Base-by-base conservation (phyloP, 2,797 vertebrate species). In the Epinephelus malabaricus region DNA sequence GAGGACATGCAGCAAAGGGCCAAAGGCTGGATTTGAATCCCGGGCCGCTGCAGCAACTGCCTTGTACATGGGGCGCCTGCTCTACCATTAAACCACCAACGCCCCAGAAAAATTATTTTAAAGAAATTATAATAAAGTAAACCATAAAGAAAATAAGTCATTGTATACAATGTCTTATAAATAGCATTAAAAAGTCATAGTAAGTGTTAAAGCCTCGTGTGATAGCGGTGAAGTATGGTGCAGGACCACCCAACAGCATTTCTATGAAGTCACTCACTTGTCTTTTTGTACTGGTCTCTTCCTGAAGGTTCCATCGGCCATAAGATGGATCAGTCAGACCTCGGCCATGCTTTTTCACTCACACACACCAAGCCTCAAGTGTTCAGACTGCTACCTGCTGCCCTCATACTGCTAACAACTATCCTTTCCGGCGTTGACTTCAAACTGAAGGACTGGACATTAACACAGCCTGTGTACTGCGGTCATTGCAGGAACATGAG, bases 271-370 rank as follows among this genome's bases (percentile, higher is more conserved):
- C 3, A 1, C 18, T 74, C 14, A 60, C 21, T 13, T 61, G 46
- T 40, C 53, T 50, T 27, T 1, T 38, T 8, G 7, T 34, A 34
- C 34, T 49, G 43, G 18, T 65, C 49, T 69, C 55, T 18, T 43
- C 46, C 56, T 61, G 54, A 90, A 99, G 98, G 96, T 99, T 99
- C 94, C 98, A 99, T 83, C 96, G 98, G 91, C 98, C 98, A 19
- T 99, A 96, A 95, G 91, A 78, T 67, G 83, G 75, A 53, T 78
- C 71, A 76, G 89, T 88, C 87, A 86, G 92, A 82, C 86, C 89
- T 95, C 91, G 85, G 91, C 90, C 91, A 68, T 71, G 68, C 43
- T 94, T 95, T 93, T 69, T 13, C 60, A 27, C 68, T 73, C 68
- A 66, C 27, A 68, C 27, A 73, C 92, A 86, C 27, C 1, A 82